phyloP scores from a whole-genome alignment of 2,113 vertebrate genomes.

The Cynoglossus semilaevis region DNA sequence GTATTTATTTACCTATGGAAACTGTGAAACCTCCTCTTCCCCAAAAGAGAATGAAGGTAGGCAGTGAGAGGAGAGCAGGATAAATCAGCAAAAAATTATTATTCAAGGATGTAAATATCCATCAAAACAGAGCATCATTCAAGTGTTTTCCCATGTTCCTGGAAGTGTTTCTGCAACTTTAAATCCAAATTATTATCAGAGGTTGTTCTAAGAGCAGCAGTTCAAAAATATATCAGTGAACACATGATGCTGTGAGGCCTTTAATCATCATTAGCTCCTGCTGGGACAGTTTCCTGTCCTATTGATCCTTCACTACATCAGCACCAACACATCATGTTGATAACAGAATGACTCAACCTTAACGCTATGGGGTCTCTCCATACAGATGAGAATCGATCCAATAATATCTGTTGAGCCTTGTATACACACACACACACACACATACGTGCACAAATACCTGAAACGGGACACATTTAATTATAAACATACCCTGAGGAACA shows the following conservation, averaged over 20 bases:
- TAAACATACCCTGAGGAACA: constrained; percentile 2
- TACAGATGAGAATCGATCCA: constrained; percentile 32
- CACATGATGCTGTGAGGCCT: background rate
- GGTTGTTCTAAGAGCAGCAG: background rate
- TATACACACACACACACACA: constrained; percentile 1
- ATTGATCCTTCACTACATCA: constrained; percentile 32
- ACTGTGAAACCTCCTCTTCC: too few species aligned
- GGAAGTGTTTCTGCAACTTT: background rate
- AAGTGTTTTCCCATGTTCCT: too few species aligned
- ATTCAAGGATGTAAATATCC: too few species aligned
- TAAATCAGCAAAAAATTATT: background rate
- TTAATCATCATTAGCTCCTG: constrained; percentile 5
- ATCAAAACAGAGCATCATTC: too few species aligned
- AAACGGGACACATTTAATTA: background rate
- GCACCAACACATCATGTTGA: constrained; percentile 29
- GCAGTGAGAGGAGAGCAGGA: background rate
- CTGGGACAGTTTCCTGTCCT: constrained; percentile 24
- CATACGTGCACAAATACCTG: constrained; percentile 10
- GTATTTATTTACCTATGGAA: too few species aligned
- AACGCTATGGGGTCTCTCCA: constrained; percentile 14
- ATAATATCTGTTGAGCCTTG: constrained; percentile 22
- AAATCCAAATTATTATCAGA: background rate
- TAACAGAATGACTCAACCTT: constrained; percentile 10
- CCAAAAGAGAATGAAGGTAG: too few species aligned
- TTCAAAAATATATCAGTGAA: background rate